A percentile compares a stretch with the other conserved stretches of the same genome.
Conservation (phyloP, 2,113 vertebrate genomes). For the Ageneiosus marmoratus region DNA sequence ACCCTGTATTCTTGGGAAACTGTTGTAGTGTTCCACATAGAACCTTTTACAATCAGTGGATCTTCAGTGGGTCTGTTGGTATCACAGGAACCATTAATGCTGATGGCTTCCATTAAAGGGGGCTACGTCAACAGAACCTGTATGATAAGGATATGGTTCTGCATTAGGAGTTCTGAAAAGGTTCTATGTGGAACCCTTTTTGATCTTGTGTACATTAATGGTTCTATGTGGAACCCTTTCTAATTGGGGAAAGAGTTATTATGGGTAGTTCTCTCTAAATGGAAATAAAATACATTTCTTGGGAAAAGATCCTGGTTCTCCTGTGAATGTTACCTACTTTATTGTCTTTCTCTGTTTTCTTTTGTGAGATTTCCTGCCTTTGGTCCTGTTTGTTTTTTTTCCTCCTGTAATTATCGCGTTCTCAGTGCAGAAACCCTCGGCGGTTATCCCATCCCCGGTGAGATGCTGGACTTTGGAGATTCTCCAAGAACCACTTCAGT, state of each 20-base stretch:
- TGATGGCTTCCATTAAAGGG: neutral
- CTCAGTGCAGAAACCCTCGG: constrained; percentile 1
- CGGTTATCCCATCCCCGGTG: constrained; percentile 62
- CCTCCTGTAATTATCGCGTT: constrained; percentile 39
- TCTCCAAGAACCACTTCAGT: constrained; percentile 73
- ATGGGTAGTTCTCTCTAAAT: neutral
- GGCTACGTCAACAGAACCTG: neutral
- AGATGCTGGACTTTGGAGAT: constrained; percentile 67
- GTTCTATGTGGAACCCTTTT: neutral
- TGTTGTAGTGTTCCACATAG: neutral
- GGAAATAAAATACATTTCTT: neutral
- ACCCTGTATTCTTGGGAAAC: neutral
- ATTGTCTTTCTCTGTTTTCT: neutral
- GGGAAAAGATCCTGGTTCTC: neutral
- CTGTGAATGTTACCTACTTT: neutral
- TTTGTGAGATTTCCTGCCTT: neutral
- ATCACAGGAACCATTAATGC: neutral
- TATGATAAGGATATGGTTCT: neutral
- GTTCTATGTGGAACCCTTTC: neutral
- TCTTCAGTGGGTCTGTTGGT: neutral
- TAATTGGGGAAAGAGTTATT: neutral
- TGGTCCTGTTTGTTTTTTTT: constrained; percentile 37
- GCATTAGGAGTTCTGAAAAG: neutral
- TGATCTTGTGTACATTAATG: neutral
- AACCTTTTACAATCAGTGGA: neutral